Conservation (phyloP, 2,113 vertebrate genomes). For the Grammomys dolichurus region DNA sequence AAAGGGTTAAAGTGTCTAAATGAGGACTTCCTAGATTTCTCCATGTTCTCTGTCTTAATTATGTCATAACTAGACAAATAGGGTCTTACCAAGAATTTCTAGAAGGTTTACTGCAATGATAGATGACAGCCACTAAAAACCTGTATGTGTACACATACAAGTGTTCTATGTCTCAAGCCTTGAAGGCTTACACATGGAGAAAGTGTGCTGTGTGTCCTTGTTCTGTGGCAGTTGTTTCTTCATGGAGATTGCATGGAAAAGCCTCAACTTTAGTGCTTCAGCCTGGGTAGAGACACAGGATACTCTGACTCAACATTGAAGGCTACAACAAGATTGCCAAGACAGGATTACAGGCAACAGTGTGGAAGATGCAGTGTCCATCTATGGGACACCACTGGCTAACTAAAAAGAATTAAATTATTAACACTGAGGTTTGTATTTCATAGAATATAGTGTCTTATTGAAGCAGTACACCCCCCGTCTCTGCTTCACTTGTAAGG, state of each 20-base stretch:
- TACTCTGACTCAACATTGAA: neutral
- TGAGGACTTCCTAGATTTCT: neutral
- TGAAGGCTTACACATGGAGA: neutral
- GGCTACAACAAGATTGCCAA: too few species aligned
- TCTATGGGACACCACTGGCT: neutral
- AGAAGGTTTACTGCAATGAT: neutral
- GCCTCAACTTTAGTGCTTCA: neutral
- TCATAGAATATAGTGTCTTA: neutral
- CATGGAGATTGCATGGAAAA: neutral
- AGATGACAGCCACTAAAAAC: too few species aligned
- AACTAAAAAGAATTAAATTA: neutral
- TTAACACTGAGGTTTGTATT: neutral
- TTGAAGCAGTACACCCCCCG: neutral
- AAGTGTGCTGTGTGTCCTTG: neutral
- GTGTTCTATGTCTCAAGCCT: neutral
- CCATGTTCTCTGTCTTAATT: neutral
- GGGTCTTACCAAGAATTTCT: neutral
- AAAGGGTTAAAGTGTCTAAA: neutral
- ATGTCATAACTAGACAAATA: neutral
- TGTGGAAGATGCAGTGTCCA: neutral
- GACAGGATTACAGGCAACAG: neutral
- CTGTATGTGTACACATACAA: neutral
- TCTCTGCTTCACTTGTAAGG: neutral
- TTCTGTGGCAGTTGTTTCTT: neutral
- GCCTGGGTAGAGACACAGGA: rapidly evolving